Base-by-base conservation (phyloP, 2,797 vertebrate genomes). In the Tinamus major region DNA sequence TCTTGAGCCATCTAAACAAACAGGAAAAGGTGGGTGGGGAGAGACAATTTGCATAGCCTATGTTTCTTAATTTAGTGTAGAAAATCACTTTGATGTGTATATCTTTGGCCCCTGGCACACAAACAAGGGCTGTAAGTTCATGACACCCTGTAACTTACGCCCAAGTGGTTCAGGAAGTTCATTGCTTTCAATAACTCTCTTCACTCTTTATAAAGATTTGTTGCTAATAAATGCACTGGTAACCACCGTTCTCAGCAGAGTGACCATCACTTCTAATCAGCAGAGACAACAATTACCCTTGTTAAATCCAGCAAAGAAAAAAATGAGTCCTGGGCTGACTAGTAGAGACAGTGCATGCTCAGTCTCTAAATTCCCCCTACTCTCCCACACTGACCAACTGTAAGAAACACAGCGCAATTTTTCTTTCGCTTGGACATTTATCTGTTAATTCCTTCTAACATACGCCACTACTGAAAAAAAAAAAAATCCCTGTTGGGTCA, bases 1-100 rank as follows among this genome's bases (percentile, higher is more conserved):
- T 87, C 79, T 90, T 81, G 74, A 92, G 63, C 46, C 27, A 86
- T 84, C 79, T 86, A 95, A 92, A 85, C 86, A 93, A 95, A 92
- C 67, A 91, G 35, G 62, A 87, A 92, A 92, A 91, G 7, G 51
- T 64, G 59, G 18, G 63, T 74, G 74, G 37, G 26, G 75, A 89
- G 35, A 87, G 31, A 84, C 44, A 58, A 55, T 95, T 94, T 92
- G 44, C 48, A 86, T 77, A 79, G 70, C 61, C 44, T 18, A 7
- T 55, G 75, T 70, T 81, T 67, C 71, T 91, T 93, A 37, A 56
- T 62, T 87, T 90, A 88, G 78, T 62, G 85, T 90, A 88, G 78
- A 90, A 42, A 41, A 82, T 31, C 3, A 41, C 67, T 81, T 95
- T 53, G 67, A 85, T 61, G 37, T 10, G 13, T 53, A 46, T 33